Evolutionary conservation across 2,888 invertebrate genomes (phyloP), one percentile per base, ranked within the genome.

Genomic region (Tachystola acroxantha): DNA sequence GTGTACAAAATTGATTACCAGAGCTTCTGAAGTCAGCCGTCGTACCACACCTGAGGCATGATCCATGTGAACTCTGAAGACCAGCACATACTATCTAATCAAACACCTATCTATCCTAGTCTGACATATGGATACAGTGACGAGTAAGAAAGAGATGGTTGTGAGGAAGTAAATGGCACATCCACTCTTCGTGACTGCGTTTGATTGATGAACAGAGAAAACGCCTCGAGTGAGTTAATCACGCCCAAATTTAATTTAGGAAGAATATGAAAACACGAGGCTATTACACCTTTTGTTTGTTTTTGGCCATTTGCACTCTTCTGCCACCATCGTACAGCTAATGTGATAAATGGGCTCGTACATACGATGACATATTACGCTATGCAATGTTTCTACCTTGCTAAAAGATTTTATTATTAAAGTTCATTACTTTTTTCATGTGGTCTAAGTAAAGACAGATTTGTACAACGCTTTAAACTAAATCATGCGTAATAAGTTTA

Each of bases 171-270:
- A 76, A 77, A 71, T 70, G 58, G 65, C 69, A 57, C 65, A 68
- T 73, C 66, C 64, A 66, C 61, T 70, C 57, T 66, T 69, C 61
- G 57, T 64, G 71, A 64, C 66, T 61, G 56, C 53, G 41, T 67
- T 75, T 85, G 85, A 86, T 86, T 86, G 84, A 86, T 86, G 85
- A 79, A 85, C 81, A 79, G 73, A 76, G 84, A 84, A 82, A 82
- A 84, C 85, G 85, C 85, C 85, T 85, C 69, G 64, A 78, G 78
- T 76, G 67, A 72, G 72, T 73, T 77, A 74, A 82, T 82, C 78
- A 80, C 74, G 74, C 76, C 81, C 79, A 82, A 85, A 84, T 84
- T 84, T 73, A 85, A 85, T 85, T 84, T 82, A 73, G 77, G 65
- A 74, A 55, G 65, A 61, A 74, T 71, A 76, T 67, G 69, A 74